A percentile compares a stretch with the other conserved stretches of the same genome.
Evolutionary conservation across 1,140 invertebrate species (phyloP).

Genomic region (Agraylea sexmaculata): DNA sequence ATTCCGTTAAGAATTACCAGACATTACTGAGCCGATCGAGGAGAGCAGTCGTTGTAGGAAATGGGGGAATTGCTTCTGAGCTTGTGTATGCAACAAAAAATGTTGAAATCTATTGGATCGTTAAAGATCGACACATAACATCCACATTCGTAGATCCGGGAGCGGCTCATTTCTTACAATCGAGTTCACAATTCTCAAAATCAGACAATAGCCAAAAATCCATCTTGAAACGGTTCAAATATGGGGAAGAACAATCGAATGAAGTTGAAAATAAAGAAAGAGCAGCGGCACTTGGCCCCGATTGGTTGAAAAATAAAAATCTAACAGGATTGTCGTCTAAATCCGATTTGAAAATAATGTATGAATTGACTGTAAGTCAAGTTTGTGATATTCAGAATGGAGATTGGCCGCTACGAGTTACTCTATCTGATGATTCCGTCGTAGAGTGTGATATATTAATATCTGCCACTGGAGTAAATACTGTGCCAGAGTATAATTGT

Average conservation of each 20-base stretch:
- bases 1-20: conserved; percentile 77
- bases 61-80: conserved; percentile 97
- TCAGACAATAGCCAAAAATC: conserved; percentile 25
- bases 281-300: conserved; percentile 86
- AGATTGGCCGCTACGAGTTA: conserved; percentile 60
- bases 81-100: conserved; percentile 77
- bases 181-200: conserved; percentile 28
- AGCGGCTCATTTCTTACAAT: conserved; percentile 87
- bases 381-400: conserved; percentile 31
- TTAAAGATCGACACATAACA: conserved; percentile 86
- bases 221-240: conserved; percentile 56
- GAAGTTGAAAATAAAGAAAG: conserved; percentile 31
- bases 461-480: conserved; percentile 88
- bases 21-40: conserved; percentile 52
- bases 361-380: conserved; percentile 56
- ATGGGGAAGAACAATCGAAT: conserved; percentile 42
- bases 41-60: conserved; percentile 78
- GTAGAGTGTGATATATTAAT: conserved; percentile 85
- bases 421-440: conserved; percentile 61
- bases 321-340: conserved; percentile 42
- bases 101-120: conserved; percentile 82
- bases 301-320: conserved; percentile 73
- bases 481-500: conserved; percentile 47
- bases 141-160: conserved; percentile 91
- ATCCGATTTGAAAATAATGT: conserved; percentile 45